Evolutionary conservation across 2,888 invertebrate species (phyloP), one percentile per base, ranked within the genome.

Genomic region (Acronicta psi): DNA sequence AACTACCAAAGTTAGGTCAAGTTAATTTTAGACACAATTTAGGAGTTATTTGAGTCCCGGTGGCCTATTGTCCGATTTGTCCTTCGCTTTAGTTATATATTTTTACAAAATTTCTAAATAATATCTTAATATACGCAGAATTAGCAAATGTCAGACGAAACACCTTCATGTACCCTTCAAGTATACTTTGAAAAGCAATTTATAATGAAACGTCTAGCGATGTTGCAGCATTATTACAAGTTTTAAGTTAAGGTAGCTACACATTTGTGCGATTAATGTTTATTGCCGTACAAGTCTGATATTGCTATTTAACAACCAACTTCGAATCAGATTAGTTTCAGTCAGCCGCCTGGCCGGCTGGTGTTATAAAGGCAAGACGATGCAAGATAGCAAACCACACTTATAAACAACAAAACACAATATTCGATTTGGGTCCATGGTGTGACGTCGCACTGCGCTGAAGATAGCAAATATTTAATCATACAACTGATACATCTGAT

Each of bases 121-220:
- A 63, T 55, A 54, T 58, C 42, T 65, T 41, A 67, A 59, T 54
- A 63, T 66, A 58, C 47, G 51, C 44, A 55, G 55, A 63, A 45
- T 61, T 56, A 50, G 46, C 66, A 66, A 74, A 69, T 74, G 75
- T 70, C 71, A 67, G 61, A 68, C 69, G 47, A 57, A 69, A 71
- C 80, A 80, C 79, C 74, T 82, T 74, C 69, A 69, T 8, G 46
- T 69, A 64, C 67, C 81, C 79, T 82, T 69, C 59, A 61, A 51
- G 55, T 54, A 47, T 14, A 40, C 47, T 42, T 20, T 42, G 43
- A 67, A 58, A 42, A 45, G 51, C 36, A 54, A 70, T 60, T 58
- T 57, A 59, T 43, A 51, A n/a, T n/a, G n/a, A n/a, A n/a, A n/a
- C 50, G 46, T 43, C 36, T 40, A 34, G 52, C 41, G 47, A 58